These are phyloP conservation scores for Drosophila athabasca DNA, from an alignment of 1,140 invertebrate genomes.

Conservation along the genomic window DNA sequence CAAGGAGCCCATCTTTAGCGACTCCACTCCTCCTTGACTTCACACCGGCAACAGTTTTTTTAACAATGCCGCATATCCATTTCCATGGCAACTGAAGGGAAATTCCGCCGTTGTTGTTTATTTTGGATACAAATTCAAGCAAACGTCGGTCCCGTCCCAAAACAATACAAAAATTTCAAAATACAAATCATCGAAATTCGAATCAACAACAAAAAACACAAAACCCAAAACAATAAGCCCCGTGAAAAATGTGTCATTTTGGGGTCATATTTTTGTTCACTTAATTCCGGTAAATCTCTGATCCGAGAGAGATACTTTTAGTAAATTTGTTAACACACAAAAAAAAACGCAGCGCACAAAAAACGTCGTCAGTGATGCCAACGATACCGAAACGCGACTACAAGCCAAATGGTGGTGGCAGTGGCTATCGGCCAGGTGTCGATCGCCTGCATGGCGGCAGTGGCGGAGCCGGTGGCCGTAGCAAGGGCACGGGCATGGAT, in stretches of 20 bases:
- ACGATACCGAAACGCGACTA: constrained; percentile 70
- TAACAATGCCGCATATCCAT: constrained; percentile 68
- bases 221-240: background rate
- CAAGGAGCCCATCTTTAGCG: too few relatives aligned
- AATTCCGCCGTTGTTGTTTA: constrained; percentile 79
- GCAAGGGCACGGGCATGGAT: constrained; percentile 50
- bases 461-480: background rate
- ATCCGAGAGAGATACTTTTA: constrained; percentile 21
- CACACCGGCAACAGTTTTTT: constrained; percentile 62
- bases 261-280: constrained; percentile 50
- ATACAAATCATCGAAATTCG: background rate
- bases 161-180: constrained; percentile 2
- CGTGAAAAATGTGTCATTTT: constrained; percentile 61
- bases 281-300: constrained; percentile 28
- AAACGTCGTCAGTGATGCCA: constrained; percentile 53
- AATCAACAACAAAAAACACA: background rate
- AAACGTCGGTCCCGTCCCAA: constrained; percentile 15
- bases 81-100: constrained; percentile 59
- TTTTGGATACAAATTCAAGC: constrained; percentile 68
- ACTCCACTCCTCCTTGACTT: background rate
- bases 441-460: too few relatives aligned
- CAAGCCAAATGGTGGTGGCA: constrained; percentile 29
- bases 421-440: too few relatives aligned
- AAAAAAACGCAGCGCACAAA: background rate
- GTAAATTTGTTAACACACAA: constrained; percentile 32